These are phyloP conservation scores for Microplitis manilae DNA, from an alignment of 2,888 invertebrate genomes.

Conservation along the genomic window DNA sequence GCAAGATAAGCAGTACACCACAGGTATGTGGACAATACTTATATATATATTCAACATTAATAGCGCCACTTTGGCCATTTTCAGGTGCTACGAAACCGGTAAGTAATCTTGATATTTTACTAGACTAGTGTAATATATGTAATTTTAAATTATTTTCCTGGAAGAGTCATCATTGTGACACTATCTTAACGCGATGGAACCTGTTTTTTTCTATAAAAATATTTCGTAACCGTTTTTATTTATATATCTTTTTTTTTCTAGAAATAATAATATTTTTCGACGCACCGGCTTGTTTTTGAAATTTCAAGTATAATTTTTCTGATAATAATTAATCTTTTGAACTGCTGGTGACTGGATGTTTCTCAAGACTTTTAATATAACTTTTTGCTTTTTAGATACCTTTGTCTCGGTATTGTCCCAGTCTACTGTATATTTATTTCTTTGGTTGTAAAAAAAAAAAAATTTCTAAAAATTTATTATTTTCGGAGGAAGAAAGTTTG, in stretches of 20 bases:
- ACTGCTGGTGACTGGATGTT: background rate
- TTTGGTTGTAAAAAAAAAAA: too few species aligned
- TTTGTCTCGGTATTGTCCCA: conserved; percentile 3
- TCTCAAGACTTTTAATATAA: background rate
- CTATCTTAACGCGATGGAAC: background rate
- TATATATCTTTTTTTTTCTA: background rate
- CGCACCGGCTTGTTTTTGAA: background rate
- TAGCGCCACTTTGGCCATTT: conserved; percentile 50
- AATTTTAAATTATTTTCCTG: conserved; percentile 35
- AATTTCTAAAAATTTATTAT: background rate
- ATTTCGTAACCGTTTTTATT: background rate
- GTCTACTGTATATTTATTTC: background rate
- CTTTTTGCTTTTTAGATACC: background rate
- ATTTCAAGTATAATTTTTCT: background rate
- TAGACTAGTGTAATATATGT: background rate
- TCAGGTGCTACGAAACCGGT: conserved; percentile 5
- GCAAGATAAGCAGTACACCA: conserved; percentile 29
- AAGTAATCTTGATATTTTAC: conserved; percentile 19
- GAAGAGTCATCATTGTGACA: conserved; percentile 5
- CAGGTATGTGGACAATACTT: background rate
- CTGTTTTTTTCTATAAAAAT: conserved; percentile 1
- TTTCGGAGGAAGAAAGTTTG: background rate
- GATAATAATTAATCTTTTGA: background rate
- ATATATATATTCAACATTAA: conserved; percentile 43
- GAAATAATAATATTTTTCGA: background rate